Percentiles rank a stretch among this genome's conserved stretches.
Conservation (phyloP, 1,140 invertebrate genomes). For the Sinella curviseta region DNA sequence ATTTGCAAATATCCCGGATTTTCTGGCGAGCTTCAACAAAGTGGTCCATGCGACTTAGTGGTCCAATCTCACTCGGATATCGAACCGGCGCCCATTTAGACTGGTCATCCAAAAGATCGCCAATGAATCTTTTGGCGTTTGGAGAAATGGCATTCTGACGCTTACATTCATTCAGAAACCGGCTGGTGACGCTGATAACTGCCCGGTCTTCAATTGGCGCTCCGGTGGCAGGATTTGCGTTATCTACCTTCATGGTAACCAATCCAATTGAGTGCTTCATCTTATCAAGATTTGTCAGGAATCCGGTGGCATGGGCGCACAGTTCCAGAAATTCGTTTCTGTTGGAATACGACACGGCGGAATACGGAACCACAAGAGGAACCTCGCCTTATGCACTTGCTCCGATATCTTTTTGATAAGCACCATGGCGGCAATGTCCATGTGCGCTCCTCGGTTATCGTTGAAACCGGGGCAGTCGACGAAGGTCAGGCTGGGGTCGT, state of each 20-base stretch:
- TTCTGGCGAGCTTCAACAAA: background rate
- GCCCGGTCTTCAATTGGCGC: background rate
- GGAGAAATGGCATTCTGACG: background rate
- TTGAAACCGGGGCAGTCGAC: conserved; percentile 1
- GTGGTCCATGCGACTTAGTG: background rate
- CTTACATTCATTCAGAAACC: background rate
- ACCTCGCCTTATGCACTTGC: background rate
- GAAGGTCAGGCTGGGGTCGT: background rate
- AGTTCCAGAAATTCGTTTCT: background rate
- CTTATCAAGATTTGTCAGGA: background rate
- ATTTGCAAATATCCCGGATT: background rate
- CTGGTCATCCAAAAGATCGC: background rate
- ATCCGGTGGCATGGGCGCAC: background rate
- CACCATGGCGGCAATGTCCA: background rate
- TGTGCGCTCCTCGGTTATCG: background rate
- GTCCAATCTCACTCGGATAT: background rate
- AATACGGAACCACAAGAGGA: background rate
- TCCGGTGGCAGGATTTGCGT: background rate
- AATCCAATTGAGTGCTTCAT: background rate
- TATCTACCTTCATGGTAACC: background rate
- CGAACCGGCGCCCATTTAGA: background rate
- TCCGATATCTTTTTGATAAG: background rate
- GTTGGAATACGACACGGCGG: background rate
- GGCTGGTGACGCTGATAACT: background rate
- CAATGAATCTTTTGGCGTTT: background rate